A percentile compares a stretch with the other conserved stretches of the same genome.
Conservation (phyloP, 2,113 vertebrate genomes). For the Scomber japonicus region DNA sequence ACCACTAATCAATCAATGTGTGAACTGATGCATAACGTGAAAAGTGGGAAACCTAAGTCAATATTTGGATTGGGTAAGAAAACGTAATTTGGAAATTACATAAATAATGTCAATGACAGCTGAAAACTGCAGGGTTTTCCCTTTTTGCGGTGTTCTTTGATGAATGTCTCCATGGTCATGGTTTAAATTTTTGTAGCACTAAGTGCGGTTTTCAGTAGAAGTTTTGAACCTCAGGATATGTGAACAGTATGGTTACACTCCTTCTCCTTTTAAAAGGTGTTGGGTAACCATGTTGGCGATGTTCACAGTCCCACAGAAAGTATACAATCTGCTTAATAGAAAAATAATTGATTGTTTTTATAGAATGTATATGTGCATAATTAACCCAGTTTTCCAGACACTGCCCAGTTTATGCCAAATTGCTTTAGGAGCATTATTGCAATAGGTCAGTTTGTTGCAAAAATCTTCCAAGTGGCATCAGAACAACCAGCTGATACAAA, state of each 20-base stretch:
- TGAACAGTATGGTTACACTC: slow-evolving; percentile 5
- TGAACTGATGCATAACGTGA: slow-evolving; percentile 44
- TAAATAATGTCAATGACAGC: slow-evolving; percentile 66
- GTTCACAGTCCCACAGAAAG: slow-evolving; percentile 22
- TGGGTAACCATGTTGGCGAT: slow-evolving; percentile 12
- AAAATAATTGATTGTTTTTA: neutral
- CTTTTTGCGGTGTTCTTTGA: slow-evolving; percentile 49
- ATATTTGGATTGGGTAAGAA: slow-evolving; percentile 73
- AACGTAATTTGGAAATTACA: slow-evolving; percentile 72
- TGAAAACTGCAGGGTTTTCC: slow-evolving; percentile 49
- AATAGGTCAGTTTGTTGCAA: neutral
- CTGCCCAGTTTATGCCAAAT: neutral
- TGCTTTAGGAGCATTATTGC: neutral
- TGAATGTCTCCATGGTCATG: slow-evolving; percentile 34
- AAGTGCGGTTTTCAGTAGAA: slow-evolving; percentile 41
- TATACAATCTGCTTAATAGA: neutral
- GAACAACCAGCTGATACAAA: neutral
- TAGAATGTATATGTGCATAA: neutral
- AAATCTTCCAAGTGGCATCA: neutral
- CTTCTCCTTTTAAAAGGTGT: slow-evolving; percentile 17
- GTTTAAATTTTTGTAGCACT: slow-evolving; percentile 48
- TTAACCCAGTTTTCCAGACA: neutral
- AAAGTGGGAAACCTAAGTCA: slow-evolving; percentile 73
- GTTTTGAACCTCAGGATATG: slow-evolving; percentile 21
- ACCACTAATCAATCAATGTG: slow-evolving; percentile 67